phyloP scores from a whole-genome alignment of 2,797 vertebrate genomes.

The Chloroceryle amazona region DNA sequence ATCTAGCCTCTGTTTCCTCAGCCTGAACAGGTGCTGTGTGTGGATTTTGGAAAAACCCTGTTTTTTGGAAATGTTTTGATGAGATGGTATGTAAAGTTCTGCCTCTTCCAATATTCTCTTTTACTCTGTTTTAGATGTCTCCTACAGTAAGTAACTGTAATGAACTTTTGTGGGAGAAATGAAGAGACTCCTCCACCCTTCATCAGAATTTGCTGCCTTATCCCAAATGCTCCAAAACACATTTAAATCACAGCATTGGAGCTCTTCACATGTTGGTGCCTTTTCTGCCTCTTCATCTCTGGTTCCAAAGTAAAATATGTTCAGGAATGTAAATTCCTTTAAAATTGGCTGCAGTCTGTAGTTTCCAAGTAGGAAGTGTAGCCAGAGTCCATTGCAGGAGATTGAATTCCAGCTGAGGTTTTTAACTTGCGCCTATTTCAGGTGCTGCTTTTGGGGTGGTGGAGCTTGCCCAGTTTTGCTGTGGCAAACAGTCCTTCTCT shows the following conservation, averaged over 20 bases:
- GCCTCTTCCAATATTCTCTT: neutral
- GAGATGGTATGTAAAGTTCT: neutral
- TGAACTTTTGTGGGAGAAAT: neutral
- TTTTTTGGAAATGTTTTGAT: neutral
- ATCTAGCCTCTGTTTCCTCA: neutral
- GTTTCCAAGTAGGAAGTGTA: constrained; percentile 24
- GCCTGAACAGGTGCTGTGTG: neutral
- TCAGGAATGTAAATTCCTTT: constrained; percentile 29
- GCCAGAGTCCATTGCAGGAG: neutral
- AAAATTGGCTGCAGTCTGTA: neutral
- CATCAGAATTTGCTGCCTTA: neutral
- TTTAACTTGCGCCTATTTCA: neutral
- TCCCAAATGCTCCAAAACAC: neutral
- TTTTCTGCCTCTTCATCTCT: constrained; percentile 8
- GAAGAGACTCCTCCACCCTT: constrained; percentile 1
- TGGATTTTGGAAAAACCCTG: neutral
- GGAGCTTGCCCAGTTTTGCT: neutral
- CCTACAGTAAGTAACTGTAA: neutral
- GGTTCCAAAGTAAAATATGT: constrained; percentile 8
- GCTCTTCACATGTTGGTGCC: neutral
- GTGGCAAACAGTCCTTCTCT: neutral
- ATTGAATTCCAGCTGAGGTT: neutral
- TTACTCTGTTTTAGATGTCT: neutral
- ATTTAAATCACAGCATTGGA: neutral
- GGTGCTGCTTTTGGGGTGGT: neutral